Conservation (phyloP, 64 coral and sea anemone species). For the Montipora cactus region DNA sequence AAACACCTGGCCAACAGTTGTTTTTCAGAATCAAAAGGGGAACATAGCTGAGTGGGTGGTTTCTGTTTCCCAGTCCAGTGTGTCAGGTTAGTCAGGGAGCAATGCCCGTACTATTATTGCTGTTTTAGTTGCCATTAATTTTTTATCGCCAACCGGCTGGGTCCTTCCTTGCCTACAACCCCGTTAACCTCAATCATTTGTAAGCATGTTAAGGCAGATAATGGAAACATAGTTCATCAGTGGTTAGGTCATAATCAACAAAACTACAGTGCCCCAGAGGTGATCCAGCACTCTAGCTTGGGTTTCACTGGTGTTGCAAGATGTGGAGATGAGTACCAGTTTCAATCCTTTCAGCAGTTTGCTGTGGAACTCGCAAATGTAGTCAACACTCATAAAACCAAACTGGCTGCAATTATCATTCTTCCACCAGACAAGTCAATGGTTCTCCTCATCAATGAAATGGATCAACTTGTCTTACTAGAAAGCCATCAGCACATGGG, state of each 20-base stretch:
- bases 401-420: neutral
- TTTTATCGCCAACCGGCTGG: neutral
- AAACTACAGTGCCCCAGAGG: constrained; percentile 36
- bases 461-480: neutral
- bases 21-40: neutral
- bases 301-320: neutral
- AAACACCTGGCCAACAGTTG: neutral
- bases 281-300: constrained; percentile 15
- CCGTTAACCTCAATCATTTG: neutral
- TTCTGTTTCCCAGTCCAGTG: neutral
- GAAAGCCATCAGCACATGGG: constrained; percentile 34
- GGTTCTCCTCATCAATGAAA: neutral
- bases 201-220: neutral
- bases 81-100: neutral
- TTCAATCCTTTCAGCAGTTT: constrained; percentile 1
- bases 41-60: neutral
- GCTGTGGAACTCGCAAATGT: neutral
- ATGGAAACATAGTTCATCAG: neutral
- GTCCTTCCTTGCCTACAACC: neutral
- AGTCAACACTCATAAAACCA: neutral
- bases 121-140: constrained; percentile 1
- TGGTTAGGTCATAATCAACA: neutral
- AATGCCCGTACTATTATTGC: constrained; percentile 18
- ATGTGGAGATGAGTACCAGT: constrained; percentile 44
- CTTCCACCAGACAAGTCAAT: constrained; percentile 41